Conservation (phyloP, 2,797 vertebrate genomes). For the Lagothrix lagotricha region DNA sequence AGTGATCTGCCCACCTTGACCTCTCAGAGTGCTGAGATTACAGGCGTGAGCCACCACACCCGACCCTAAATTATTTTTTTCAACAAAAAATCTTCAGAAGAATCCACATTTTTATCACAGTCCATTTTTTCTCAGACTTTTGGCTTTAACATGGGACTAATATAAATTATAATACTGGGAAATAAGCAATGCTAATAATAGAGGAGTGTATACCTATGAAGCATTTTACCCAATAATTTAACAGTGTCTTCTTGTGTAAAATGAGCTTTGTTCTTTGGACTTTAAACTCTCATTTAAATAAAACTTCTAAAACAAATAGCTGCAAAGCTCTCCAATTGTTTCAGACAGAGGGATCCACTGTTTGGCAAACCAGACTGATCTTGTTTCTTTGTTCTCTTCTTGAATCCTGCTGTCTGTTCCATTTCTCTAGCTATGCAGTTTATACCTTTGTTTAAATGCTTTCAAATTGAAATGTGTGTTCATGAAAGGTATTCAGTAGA, state of each 20-base stretch:
- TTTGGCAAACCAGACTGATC: neutral
- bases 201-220: neutral
- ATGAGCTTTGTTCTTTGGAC: neutral
- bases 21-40: too few relatives aligned
- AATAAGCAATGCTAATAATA: neutral
- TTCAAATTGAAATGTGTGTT: neutral
- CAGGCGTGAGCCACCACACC: too few relatives aligned
- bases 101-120: neutral
- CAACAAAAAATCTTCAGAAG: neutral
- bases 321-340: neutral
- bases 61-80: neutral
- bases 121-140: neutral
- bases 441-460: slow-evolving; percentile 9
- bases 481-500: neutral
- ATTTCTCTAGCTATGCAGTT: neutral
- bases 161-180: neutral
- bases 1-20: too few relatives aligned
- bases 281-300: neutral
- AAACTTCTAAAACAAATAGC: slow-evolving; percentile 19
- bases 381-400: slow-evolving; percentile 22
- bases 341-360: neutral
- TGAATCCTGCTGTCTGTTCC: neutral
- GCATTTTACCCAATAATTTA: neutral
- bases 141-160: neutral
- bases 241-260: neutral